These are phyloP conservation scores for Notothenia coriiceps DNA, from an alignment of 2,113 vertebrate genomes.

Conservation along the genomic window DNA sequence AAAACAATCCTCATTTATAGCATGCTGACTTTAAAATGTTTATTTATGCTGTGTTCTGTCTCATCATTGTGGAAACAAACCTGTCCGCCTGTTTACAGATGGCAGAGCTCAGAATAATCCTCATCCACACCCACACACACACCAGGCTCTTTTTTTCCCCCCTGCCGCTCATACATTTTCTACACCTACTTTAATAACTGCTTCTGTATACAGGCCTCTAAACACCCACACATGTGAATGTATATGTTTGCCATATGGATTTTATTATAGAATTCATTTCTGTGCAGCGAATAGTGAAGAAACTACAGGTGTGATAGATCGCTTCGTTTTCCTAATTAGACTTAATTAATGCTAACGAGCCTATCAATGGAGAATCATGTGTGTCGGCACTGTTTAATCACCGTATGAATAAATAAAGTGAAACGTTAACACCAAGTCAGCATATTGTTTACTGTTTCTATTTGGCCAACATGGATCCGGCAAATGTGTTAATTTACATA, in stretches of 20 bases:
- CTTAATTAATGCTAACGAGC: conserved; percentile 77
- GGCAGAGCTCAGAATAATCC: conserved; percentile 68
- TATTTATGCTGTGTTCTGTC: conserved; percentile 43
- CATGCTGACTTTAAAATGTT: conserved; percentile 43
- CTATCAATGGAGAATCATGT: conserved; percentile 66
- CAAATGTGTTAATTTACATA: conserved; percentile 75
- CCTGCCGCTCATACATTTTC: conserved; percentile 7
- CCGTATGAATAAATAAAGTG: conserved; percentile 69
- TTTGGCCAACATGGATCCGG: conserved; percentile 64
- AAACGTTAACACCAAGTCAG: conserved; percentile 73
- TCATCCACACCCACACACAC: conserved; percentile 61
- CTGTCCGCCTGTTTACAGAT: conserved; percentile 70
- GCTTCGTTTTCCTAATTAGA: conserved; percentile 62
- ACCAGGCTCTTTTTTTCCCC: conserved; percentile 17
- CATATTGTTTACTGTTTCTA: conserved; percentile 73
- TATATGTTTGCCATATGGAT: neutral
- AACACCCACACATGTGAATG: conserved; percentile 48
- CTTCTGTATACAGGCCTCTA: conserved; percentile 24
- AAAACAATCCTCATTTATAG: conserved; percentile 38
- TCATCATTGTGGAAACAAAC: conserved; percentile 60
- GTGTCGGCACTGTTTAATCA: conserved; percentile 81
- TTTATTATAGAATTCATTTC: neutral
- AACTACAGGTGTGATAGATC: conserved; percentile 67
- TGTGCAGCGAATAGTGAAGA: neutral
- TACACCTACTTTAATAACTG: conserved; percentile 49